A percentile compares a stretch with the other conserved stretches of the same genome.
Conservation (phyloP, 1,140 invertebrate genomes). For the Sitobion miscanthi region DNA sequence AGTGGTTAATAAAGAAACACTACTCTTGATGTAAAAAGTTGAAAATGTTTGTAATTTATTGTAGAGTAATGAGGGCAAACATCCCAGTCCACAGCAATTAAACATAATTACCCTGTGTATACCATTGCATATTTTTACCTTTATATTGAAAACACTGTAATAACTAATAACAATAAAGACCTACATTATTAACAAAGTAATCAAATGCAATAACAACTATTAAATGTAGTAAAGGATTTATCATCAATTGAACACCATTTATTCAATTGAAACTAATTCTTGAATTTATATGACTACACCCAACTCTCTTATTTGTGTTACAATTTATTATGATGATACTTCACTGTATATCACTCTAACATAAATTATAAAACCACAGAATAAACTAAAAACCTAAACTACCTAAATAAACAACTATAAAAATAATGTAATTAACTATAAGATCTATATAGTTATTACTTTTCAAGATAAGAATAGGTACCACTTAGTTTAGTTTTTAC, state of each 20-base stretch:
- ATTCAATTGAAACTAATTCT: conserved; percentile 34
- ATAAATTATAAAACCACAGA: neutral
- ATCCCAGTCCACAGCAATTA: neutral
- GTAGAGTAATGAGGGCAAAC: neutral
- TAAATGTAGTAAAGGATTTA: neutral
- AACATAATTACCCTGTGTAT: neutral
- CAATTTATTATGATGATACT: neutral
- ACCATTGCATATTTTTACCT: neutral
- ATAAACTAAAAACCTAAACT: neutral
- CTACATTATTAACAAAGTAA: neutral
- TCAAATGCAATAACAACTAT: neutral
- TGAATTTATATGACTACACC: neutral
- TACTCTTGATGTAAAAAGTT: neutral
- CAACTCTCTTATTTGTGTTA: neutral
- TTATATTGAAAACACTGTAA: neutral
- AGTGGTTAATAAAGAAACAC: neutral
- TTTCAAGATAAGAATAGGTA: neutral
- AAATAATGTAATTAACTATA: neutral
- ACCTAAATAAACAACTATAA: neutral
- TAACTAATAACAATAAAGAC: neutral
- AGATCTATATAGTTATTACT: neutral
- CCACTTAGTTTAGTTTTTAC: neutral
- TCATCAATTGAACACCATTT: neutral
- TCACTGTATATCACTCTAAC: neutral
- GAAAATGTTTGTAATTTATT: neutral